These are phyloP conservation scores for Chaetops frenatus DNA, from an alignment of 2,113 vertebrate species.

Conservation along the genomic window DNA sequence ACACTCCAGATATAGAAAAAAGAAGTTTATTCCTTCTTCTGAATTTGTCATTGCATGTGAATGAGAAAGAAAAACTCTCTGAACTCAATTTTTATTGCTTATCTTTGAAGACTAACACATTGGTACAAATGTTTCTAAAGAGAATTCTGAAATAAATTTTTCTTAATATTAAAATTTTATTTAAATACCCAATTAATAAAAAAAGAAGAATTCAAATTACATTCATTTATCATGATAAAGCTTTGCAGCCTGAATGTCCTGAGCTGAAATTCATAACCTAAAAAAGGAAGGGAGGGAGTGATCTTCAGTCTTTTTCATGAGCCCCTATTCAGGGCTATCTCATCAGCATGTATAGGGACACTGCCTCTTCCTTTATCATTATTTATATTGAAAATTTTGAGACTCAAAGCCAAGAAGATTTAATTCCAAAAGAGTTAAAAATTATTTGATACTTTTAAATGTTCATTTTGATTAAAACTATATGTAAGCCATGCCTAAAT, in stretches of 20 bases:
- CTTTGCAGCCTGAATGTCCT: not conserved
- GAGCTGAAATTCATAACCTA: not conserved
- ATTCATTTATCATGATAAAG: not conserved
- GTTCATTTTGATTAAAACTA: not conserved
- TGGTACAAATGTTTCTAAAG: not conserved
- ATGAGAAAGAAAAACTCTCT: not conserved
- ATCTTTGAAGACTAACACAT: not conserved
- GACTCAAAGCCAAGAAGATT: not conserved
- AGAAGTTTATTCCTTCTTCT: not conserved
- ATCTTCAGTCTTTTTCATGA: not conserved
- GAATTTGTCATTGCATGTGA: not conserved
- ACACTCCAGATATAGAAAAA: not conserved
- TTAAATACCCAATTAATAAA: not conserved
- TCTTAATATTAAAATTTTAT: not conserved
- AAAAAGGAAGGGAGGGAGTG: not conserved
- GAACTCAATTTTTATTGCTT: not conserved
- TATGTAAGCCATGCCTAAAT: not conserved
- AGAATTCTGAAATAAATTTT: not conserved
- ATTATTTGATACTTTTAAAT: not conserved
- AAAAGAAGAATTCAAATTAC: not conserved
- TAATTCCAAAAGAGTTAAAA: not conserved
- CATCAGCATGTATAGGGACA: not conserved
- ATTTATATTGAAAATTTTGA: not conserved
- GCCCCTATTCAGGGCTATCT: not conserved
- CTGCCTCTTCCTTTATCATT: not conserved